These are phyloP conservation scores for Cheilosia impressa DNA, from an alignment of 2,888 invertebrate genomes.

Conservation along the genomic window DNA sequence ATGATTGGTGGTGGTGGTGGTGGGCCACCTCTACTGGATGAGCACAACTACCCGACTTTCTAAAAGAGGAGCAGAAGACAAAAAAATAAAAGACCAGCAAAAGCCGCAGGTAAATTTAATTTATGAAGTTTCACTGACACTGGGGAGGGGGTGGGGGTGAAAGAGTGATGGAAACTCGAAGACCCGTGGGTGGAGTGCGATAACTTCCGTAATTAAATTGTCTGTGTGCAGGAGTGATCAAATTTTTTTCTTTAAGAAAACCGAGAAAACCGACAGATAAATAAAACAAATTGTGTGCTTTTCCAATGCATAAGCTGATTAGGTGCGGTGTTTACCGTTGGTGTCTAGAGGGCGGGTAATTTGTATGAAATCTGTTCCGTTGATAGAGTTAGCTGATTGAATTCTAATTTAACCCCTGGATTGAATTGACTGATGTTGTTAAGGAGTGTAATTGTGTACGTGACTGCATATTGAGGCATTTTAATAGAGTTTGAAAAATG, in stretches of 20 bases:
- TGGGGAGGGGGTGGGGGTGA: background rate
- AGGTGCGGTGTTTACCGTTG: constrained; percentile 8
- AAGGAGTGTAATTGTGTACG: no score
- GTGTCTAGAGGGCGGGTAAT: no score
- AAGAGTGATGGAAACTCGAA: background rate
- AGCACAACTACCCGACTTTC: constrained; percentile 28
- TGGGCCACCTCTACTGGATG: constrained; percentile 23
- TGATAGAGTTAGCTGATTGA: constrained; percentile 54
- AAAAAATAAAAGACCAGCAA: background rate
- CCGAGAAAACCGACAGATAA: no score
- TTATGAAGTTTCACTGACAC: constrained; percentile 37
- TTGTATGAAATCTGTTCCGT: constrained; percentile 37
- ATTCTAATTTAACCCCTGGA: constrained; percentile 52
- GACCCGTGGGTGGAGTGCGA: background rate
- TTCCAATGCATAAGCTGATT: background rate
- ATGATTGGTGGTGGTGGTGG: constrained; percentile 10
- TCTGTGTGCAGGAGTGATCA: constrained; percentile 1
- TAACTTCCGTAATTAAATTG: constrained; percentile 51
- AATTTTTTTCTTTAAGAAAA: no score
- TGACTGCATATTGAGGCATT: no score
- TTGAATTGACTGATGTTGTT: constrained; percentile 49
- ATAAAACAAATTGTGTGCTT: constrained; percentile 6
- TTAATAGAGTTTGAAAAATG: no score
- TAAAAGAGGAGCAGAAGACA: background rate
- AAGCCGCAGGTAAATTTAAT: constrained; percentile 53